These are phyloP conservation scores for cat (Felis catus) DNA, from an alignment of 2,113 vertebrate species.

Conservation along the genomic window F.catus_Fca126_mat1.0 CM031411.1:54553501-54554000, in stretches of 20 bases:
- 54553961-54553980: neutral
- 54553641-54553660: neutral
- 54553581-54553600: neutral
- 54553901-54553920: neutral
- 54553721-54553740: neutral
- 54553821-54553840: neutral
- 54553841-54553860: neutral
- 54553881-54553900: neutral
- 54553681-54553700: neutral
- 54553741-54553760: neutral
- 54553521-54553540: neutral
- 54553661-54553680: neutral
- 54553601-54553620: neutral
- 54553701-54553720: neutral
- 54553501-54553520: neutral
- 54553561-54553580: conserved; percentile 22
- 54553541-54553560: neutral
- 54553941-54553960: neutral
- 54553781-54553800: neutral
- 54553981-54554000: neutral
- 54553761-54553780: neutral
- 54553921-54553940: neutral
- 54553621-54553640: neutral
- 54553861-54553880: neutral
- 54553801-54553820: conserved; percentile 3